Base-by-base conservation (phyloP, 2,113 vertebrate genomes). In the Triplophysa dalaica region DNA sequence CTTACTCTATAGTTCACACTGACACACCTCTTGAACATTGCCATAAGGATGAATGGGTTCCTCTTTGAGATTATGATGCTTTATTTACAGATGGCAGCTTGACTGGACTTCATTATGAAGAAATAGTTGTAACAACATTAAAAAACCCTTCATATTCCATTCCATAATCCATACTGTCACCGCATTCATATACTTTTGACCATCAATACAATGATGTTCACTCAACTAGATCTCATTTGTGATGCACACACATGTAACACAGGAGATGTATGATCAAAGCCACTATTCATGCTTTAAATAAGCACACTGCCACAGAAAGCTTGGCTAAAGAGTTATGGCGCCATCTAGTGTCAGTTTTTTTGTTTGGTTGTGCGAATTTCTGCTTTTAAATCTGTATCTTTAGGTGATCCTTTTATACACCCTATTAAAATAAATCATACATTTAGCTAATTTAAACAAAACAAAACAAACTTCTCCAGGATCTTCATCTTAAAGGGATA, bases 301-400 rank as follows among this genome's bases (percentile, higher is more conserved):
- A 64, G 24, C 62, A 76, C 65, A 70, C 60, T 54, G 41, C 62
- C 38, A 56, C 22, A 54, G 38, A 33, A 45, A 16, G n/a, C 56
- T 26, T 5, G 43, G 75, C 45, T 48, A 73, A 61, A 70, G 81
- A 75, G 85, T 60, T 68, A 76, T 77, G 80, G 81, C 81, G 58
- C 85, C 85, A 84, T 79, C 85, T 86, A 86, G 78, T 33, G 85
- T 10, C 4, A 26, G 26, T 64, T 75, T 21, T 77, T 22, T 22
- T 22, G 17, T n/a, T 19, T 12, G 5, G 54, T 50, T 12, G 5
- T 62, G 13, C 41, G 9, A 66, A n/a, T 3, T 43, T 52, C 56
- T 14, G 11, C 60, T 19, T 41, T 24, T 9, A 68, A 61, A 79
- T 50, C 17, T 4, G 26, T 14, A 38, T 73, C 52, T 54, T 45